Conservation (phyloP, 2,113 vertebrate genomes). For the Macaca fascicularis region DNA sequence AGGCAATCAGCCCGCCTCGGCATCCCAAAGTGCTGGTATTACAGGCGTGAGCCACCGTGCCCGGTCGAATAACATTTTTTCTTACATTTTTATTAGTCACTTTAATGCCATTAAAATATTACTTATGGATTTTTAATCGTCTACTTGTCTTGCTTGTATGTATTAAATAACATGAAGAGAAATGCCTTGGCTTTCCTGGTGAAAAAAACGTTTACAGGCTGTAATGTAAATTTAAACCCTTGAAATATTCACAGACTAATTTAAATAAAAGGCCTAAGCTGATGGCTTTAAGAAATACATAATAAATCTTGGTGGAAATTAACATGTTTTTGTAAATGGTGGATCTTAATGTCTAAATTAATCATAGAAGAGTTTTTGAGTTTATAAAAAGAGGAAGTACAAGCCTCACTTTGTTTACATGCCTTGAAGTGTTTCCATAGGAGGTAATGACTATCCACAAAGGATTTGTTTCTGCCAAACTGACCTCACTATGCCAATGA, state of each 20-base stretch:
- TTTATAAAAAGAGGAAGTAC: not conserved
- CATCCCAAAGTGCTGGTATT: too few species aligned
- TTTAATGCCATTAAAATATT: constrained; percentile 27
- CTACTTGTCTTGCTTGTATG: not conserved
- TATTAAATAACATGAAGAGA: not conserved
- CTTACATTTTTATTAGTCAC: not conserved
- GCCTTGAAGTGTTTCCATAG: not conserved
- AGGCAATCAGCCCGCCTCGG: too few species aligned
- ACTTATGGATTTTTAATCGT: not conserved
- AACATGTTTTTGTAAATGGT: not conserved
- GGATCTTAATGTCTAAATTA: not conserved
- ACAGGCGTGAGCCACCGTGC: too few species aligned
- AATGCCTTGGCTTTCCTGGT: not conserved
- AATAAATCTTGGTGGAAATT: not conserved
- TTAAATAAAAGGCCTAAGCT: not conserved
- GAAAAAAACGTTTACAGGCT: not conserved
- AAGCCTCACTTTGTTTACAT: not conserved
- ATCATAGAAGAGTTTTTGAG: not conserved
- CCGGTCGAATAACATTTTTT: not conserved
- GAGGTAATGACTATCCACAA: not conserved
- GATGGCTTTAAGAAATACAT: not conserved
- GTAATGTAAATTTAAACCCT: not conserved
- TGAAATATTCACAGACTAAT: not conserved
- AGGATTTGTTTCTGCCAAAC: not conserved
- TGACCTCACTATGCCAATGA: not conserved